Conservation (phyloP, 2,113 vertebrate species). For the Gopherus evgoodei region DNA sequence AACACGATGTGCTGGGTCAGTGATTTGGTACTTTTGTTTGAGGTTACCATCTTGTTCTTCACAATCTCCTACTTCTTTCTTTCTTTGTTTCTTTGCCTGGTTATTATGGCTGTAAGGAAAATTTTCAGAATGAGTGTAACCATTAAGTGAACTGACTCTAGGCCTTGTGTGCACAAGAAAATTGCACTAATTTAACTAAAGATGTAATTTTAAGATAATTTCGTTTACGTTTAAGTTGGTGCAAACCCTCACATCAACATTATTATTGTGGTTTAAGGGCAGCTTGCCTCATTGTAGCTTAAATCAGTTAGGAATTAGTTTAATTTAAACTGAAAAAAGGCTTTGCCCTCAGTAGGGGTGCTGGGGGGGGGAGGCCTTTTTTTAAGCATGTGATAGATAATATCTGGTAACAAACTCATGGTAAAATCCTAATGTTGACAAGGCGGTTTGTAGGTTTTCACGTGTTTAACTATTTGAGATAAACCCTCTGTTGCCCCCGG, state of each 20-base stretch:
- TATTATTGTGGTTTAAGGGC: neutral
- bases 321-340: neutral
- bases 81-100: neutral
- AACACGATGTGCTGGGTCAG: neutral
- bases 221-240: neutral
- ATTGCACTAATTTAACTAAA: too few relatives aligned
- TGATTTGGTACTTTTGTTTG: neutral
- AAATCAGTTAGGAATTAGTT: neutral
- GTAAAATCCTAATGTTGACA: too few relatives aligned
- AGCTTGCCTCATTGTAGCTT: neutral
- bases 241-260: neutral
- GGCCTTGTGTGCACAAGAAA: neutral
- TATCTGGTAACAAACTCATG: too few relatives aligned
- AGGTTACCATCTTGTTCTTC: neutral
- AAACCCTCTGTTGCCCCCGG: too few relatives aligned
- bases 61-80: neutral
- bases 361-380: too few relatives aligned
- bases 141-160: neutral
- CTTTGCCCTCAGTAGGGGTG: neutral
- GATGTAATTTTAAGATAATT: neutral
- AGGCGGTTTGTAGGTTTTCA: too few relatives aligned
- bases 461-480: too few relatives aligned
- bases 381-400: too few relatives aligned
- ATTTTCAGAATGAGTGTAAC: accelerated
- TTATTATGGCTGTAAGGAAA: neutral